phyloP scores from a whole-genome alignment of 1,140 invertebrate species.

The Condylostylus longicornis region DNA sequence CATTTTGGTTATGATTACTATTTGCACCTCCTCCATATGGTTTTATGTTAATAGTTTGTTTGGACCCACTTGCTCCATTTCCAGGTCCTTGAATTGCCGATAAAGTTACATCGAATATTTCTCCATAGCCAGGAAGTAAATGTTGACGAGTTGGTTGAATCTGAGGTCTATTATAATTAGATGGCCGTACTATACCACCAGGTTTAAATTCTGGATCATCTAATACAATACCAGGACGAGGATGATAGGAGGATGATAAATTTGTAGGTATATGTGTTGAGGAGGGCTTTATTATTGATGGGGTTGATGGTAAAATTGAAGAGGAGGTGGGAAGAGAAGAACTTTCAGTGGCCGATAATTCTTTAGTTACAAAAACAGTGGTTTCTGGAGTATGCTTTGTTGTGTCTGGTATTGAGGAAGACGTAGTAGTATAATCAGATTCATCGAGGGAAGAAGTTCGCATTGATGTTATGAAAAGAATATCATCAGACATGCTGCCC shows the following conservation, averaged over 20 bases:
- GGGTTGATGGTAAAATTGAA: conserved; percentile 10
- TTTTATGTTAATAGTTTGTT: conserved; percentile 31
- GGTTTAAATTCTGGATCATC: conserved; percentile 66
- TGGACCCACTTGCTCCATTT: conserved; percentile 32
- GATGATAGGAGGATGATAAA: conserved; percentile 38
- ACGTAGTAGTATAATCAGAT: conserved; percentile 20
- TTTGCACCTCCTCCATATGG: conserved; percentile 18
- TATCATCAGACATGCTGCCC: too few relatives aligned
- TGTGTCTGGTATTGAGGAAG: conserved; percentile 9
- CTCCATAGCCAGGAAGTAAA: conserved; percentile 42
- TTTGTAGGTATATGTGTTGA: conserved; percentile 11
- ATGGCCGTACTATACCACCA: conserved; percentile 34
- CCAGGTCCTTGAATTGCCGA: conserved; percentile 73
- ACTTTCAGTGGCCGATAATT: background rate
- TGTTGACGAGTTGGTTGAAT: conserved; percentile 26
- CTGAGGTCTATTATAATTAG: conserved; percentile 16
- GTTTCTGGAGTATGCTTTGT: conserved; percentile 7
- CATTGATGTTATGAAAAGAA: too few relatives aligned
- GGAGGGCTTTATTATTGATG: conserved; percentile 15
- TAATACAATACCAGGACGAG: conserved; percentile 63
- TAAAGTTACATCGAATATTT: conserved; percentile 76
- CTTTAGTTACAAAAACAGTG: conserved; percentile 5
- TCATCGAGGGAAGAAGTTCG: too few relatives aligned
- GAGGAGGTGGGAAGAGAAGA: conserved; percentile 10
- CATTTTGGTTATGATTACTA: conserved; percentile 6